Conservation (phyloP, 2,888 invertebrate genomes). For the Sarcophaga carnaria region DNA sequence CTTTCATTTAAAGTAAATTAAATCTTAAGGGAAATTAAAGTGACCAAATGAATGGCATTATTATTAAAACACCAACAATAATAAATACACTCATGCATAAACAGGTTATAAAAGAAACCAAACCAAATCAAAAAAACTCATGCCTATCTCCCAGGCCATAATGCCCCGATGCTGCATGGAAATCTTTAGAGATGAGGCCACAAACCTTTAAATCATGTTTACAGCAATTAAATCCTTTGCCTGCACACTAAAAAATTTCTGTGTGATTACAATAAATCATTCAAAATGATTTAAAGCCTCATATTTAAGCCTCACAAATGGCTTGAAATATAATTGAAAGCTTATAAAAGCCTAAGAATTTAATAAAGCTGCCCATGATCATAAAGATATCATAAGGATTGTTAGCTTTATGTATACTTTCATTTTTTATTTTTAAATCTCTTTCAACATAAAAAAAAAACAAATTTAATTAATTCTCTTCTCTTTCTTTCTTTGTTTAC, state of each 20-base stretch:
- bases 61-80: no score
- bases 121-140: no score
- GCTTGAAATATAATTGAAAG: conserved; percentile 49
- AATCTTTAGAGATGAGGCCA: no score
- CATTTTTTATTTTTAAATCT: not conserved
- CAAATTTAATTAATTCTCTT: no score
- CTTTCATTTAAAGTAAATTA: conserved; percentile 3
- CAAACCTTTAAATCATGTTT: not conserved
- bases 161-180: no score
- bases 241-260: not conserved
- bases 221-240: conserved; percentile 29
- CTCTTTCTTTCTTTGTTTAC: not conserved
- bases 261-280: conserved; percentile 63
- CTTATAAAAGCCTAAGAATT: not conserved
- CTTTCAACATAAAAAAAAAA: not conserved
- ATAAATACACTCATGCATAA: no score
- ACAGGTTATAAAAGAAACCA: no score
- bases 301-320: conserved; percentile 37
- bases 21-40: conserved; percentile 33
- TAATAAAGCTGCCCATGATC: no score
- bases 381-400: no score
- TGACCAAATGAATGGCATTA: not conserved
- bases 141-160: no score
- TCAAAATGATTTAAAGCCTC: conserved; percentile 51
- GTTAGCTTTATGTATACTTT: no score